These are phyloP conservation scores for Limnodromus scolopaceus DNA, from an alignment of 2,797 vertebrate genomes.

Conservation along the genomic window DNA sequence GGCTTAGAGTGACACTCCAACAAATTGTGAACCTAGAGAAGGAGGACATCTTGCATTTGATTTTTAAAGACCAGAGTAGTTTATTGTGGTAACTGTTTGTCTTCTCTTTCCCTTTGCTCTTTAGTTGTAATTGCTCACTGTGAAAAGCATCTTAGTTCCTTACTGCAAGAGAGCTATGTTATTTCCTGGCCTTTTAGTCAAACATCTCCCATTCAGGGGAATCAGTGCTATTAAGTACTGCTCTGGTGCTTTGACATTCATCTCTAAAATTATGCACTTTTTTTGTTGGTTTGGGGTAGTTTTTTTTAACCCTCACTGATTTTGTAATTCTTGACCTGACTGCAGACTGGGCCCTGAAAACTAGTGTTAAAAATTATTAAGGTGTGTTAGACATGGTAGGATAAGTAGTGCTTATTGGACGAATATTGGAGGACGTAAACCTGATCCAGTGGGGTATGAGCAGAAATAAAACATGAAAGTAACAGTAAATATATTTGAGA, in stretches of 20 bases:
- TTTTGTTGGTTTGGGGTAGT: background rate
- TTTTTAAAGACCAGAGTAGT: background rate
- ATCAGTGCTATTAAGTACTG: background rate
- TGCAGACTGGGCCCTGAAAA: background rate
- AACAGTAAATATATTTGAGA: background rate
- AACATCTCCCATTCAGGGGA: background rate
- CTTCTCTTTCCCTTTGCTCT: background rate
- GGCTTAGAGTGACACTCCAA: background rate
- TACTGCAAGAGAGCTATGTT: background rate
- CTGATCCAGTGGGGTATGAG: background rate
- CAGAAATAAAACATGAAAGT: background rate
- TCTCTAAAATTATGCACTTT: background rate
- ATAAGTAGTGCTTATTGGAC: background rate
- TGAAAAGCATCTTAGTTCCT: background rate
- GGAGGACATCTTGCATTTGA: background rate
- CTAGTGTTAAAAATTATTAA: background rate
- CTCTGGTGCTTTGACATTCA: background rate
- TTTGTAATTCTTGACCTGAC: background rate
- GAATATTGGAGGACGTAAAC: background rate
- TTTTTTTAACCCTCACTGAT: background rate
- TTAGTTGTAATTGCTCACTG: background rate
- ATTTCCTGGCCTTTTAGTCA: background rate
- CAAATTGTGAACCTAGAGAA: background rate
- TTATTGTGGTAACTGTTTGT: background rate
- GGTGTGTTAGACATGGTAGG: background rate